Evolutionary conservation across 2,888 invertebrate genomes (phyloP).

Genomic region (Blastobasis adustella): DNA sequence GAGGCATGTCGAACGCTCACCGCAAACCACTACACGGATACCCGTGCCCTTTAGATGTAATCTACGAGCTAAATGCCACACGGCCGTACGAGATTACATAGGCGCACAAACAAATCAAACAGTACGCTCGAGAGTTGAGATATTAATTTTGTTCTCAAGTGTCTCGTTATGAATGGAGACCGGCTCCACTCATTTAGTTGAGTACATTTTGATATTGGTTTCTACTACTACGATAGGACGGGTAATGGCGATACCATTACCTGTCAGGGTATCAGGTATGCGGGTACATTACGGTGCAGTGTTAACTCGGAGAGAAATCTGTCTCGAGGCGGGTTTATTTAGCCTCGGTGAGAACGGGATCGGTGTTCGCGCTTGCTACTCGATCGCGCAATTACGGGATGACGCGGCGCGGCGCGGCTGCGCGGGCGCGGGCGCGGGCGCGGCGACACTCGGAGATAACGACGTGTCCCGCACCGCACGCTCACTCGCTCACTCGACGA

Average conservation of each 20-base stretch:
- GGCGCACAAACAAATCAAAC: constrained; percentile 17
- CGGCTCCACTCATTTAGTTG: background rate
- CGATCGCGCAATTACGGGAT: constrained; percentile 60
- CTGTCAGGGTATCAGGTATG: background rate
- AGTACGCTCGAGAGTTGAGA: constrained; percentile 2
- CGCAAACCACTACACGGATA: background rate
- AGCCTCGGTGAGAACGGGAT: background rate
- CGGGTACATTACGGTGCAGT: background rate
- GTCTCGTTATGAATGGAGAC: constrained; percentile 11
- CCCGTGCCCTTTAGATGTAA: constrained; percentile 6
- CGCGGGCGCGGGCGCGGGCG: constrained; percentile 23
- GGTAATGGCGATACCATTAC: background rate
- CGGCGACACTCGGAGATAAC: constrained; percentile 48
- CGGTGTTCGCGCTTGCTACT: constrained; percentile 36
- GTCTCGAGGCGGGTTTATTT: background rate
- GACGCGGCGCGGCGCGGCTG: constrained; percentile 31
- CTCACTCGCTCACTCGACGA: constrained; percentile 55
- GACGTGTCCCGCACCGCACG: constrained; percentile 50
- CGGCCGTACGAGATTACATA: constrained; percentile 10
- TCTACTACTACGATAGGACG: background rate
- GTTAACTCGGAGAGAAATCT: background rate
- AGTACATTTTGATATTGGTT: background rate
- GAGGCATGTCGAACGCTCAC: background rate
- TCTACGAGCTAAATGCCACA: constrained; percentile 9
- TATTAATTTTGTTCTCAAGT: constrained; percentile 1